phyloP scores from a whole-genome alignment of 1,140 invertebrate genomes.

The Pogonognathellus flavescens region DNA sequence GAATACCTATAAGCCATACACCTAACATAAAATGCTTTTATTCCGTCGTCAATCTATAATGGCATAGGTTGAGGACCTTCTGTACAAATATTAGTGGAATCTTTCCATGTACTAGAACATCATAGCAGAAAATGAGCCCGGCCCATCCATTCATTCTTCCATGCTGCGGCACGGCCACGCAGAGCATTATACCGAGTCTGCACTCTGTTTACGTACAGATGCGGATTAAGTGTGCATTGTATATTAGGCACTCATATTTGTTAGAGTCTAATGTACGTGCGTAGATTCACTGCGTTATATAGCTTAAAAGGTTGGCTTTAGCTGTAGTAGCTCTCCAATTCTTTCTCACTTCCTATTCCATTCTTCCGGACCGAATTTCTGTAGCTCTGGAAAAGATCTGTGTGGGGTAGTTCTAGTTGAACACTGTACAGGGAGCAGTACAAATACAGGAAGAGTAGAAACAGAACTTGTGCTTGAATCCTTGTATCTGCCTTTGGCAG shows the following conservation, averaged over 20 bases:
- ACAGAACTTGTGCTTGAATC: not conserved
- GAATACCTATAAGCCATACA: too few relatives aligned
- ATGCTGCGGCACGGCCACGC: not conserved
- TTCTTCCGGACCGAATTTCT: constrained; percentile 32
- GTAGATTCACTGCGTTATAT: too few relatives aligned
- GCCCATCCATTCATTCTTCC: not conserved
- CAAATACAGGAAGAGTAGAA: not conserved
- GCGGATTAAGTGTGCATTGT: not conserved
- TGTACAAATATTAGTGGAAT: too few relatives aligned
- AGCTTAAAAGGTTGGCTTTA: not conserved
- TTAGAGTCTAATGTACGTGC: not conserved
- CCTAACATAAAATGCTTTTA: too few relatives aligned
- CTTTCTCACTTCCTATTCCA: constrained; percentile 26
- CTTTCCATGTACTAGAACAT: too few relatives aligned
- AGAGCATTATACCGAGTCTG: not conserved
- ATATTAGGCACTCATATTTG: not conserved
- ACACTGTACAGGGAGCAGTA: not conserved
- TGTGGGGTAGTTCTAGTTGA: not conserved
- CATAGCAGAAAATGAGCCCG: too few relatives aligned
- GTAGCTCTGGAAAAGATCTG: not conserved
- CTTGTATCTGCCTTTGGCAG: not conserved
- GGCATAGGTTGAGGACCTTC: too few relatives aligned
- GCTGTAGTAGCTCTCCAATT: not conserved
- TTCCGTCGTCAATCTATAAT: too few relatives aligned
- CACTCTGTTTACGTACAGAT: not conserved